Conservation (phyloP, 2,888 invertebrate species). For the Habrosyne pyritoides region DNA sequence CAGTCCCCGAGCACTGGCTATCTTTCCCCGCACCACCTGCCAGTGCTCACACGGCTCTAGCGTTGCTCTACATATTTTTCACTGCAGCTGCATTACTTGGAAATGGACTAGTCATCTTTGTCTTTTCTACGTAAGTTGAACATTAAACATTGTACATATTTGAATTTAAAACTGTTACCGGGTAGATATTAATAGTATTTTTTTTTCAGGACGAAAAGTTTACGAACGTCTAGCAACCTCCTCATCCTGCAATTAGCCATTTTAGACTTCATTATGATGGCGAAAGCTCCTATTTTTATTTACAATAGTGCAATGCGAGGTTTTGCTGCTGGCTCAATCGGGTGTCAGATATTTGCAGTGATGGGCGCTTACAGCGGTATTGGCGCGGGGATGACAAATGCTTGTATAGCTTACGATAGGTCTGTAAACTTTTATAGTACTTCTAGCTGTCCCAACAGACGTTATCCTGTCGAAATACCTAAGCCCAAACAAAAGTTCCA, state of each 20-base stretch:
- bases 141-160: neutral
- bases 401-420: constrained; percentile 94
- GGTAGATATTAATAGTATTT: neutral
- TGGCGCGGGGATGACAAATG: constrained; percentile 91
- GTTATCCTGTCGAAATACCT: too few species aligned
- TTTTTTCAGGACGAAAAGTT: constrained; percentile 85
- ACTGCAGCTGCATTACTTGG: constrained; percentile 89
- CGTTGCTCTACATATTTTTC: constrained; percentile 89
- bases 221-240: constrained; percentile 92
- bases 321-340: constrained; percentile 88
- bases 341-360: constrained; percentile 90
- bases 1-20: constrained; percentile 93
- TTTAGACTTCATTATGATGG: constrained; percentile 94
- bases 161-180: too few species aligned
- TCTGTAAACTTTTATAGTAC: constrained; percentile 32
- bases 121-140: constrained; percentile 89
- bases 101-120: constrained; percentile 93
- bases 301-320: constrained; percentile 92
- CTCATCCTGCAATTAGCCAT: constrained; percentile 92
- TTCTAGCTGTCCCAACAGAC: too few species aligned
- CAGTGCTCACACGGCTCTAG: constrained; percentile 91
- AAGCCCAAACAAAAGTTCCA: too few species aligned
- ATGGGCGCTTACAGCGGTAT: constrained; percentile 92
- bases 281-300: constrained; percentile 92
- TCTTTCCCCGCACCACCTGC: constrained; percentile 91